Evolutionary conservation across 2,797 vertebrate species (phyloP).

Genomic region (Hyperoplus immaculatus): DNA sequence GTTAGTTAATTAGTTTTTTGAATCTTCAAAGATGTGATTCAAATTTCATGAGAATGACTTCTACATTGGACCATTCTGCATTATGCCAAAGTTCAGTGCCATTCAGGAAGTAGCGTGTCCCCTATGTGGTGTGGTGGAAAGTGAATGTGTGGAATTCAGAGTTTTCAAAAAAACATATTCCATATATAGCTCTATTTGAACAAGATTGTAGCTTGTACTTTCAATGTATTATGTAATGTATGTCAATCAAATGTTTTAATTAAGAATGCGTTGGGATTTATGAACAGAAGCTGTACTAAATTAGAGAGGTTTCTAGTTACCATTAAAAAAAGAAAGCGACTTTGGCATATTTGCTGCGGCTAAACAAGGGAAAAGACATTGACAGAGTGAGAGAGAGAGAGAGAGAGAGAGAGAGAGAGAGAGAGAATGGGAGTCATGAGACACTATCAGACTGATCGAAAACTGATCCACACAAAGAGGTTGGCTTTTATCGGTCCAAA

Average conservation of each 20-base stretch:
- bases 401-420: not conserved
- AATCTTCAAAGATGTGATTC: too few species aligned
- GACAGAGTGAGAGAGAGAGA: too few species aligned
- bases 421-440: slow-evolving; percentile 32
- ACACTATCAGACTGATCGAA: slow-evolving; percentile 24
- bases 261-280: not conserved
- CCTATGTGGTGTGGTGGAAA: too few species aligned
- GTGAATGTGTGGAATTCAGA: too few species aligned
- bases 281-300: not conserved
- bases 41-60: too few species aligned
- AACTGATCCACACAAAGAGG: slow-evolving; percentile 22
- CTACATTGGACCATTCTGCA: too few species aligned
- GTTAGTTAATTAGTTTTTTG: too few species aligned
- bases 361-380: too few species aligned
- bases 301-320: not conserved
- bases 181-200: not conserved
- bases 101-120: too few species aligned
- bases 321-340: not conserved
- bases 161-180: too few species aligned
- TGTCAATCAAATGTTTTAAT: not conserved
- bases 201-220: not conserved
- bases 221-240: not conserved
- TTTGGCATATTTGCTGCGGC: slow-evolving; percentile 15
- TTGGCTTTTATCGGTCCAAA: not conserved
- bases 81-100: too few species aligned